phyloP scores from a whole-genome alignment of 2,113 vertebrate genomes.

The Murina feae region DNA sequence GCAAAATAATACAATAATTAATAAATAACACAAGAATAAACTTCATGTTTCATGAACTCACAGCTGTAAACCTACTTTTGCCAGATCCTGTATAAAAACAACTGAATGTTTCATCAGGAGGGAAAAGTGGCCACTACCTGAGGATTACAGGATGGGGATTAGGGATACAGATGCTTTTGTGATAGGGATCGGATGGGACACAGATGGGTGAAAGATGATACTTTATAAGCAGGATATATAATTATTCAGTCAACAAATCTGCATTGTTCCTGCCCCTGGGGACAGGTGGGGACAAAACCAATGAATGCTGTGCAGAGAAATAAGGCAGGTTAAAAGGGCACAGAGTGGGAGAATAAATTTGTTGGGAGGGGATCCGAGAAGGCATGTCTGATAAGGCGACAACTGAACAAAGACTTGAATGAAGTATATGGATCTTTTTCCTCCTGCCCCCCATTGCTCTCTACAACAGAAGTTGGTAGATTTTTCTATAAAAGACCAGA shows the following conservation, averaged over 20 bases:
- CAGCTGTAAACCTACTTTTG: background rate
- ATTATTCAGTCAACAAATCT: slow-evolving; percentile 12
- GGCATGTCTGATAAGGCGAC: background rate
- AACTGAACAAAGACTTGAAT: background rate
- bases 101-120: background rate
- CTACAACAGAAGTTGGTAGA: background rate
- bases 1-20: background rate
- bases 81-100: background rate
- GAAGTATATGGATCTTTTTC: background rate
- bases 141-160: slow-evolving; percentile 26
- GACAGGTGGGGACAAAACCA: background rate
- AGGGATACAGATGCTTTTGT: background rate
- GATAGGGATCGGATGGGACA: background rate
- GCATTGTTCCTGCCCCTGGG: background rate
- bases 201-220: background rate
- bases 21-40: background rate
- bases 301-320: background rate
- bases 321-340: background rate
- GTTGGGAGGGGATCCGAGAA: background rate
- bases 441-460: background rate
- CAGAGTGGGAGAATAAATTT: background rate
- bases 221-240: background rate
- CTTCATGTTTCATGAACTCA: too few species aligned
- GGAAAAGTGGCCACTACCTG: background rate
- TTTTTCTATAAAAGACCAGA: background rate